phyloP scores from a whole-genome alignment of 2,888 invertebrate genomes.

The Cosmopolites sordidus region DNA sequence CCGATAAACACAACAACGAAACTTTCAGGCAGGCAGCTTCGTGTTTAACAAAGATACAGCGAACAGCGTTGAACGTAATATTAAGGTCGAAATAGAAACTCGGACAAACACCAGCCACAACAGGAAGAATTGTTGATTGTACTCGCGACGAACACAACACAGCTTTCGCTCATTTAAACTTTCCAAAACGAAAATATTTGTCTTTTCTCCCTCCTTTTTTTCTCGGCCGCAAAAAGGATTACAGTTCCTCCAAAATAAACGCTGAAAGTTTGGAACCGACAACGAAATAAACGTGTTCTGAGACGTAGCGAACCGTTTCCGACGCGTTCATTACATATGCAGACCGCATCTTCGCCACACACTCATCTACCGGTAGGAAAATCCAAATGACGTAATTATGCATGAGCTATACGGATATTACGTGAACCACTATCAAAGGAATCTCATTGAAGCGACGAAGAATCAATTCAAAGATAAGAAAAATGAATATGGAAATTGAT shows the following conservation, averaged over 20 bases:
- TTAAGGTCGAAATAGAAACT: conserved; percentile 14
- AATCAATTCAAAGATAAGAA: no score
- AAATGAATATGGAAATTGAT: no score
- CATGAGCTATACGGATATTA: conserved; percentile 3
- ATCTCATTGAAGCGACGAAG: not conserved
- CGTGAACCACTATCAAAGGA: not conserved
- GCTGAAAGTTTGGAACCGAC: no score
- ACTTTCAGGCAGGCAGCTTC: conserved; percentile 4
- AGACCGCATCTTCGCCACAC: not conserved
- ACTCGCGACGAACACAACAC: conserved; percentile 1
- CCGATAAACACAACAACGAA: no score
- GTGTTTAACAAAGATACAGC: conserved; percentile 12
- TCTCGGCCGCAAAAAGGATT: no score
- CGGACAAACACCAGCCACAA: conserved; percentile 7
- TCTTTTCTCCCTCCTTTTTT: no score
- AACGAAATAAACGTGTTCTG: no score
- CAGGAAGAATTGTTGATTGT: conserved; percentile 18
- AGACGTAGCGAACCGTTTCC: no score
- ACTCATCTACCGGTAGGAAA: conserved; percentile 11
- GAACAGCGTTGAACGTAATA: conserved; percentile 13
- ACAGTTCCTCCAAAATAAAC: no score
- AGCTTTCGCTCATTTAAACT: no score
- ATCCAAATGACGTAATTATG: conserved; percentile 17
- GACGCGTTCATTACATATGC: conserved; percentile 1
- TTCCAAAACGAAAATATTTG: no score